Percentiles rank a stretch among this genome's conserved stretches.
These are phyloP conservation scores for Anastatus disparis DNA, from an alignment of 1,140 invertebrate genomes.

Conservation along the genomic window DNA sequence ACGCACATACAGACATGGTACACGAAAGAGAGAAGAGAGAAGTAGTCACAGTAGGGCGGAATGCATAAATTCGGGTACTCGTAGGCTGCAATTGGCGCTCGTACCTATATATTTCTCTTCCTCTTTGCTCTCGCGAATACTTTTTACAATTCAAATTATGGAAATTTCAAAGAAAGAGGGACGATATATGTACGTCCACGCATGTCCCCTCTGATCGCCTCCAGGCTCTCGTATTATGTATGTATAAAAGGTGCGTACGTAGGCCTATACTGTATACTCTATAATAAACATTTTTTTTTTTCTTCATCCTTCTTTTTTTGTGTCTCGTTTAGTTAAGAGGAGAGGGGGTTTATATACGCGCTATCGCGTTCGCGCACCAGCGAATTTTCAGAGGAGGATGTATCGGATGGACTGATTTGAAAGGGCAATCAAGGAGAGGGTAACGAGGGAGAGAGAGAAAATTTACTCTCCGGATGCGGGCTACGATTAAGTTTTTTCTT, in stretches of 20 bases:
- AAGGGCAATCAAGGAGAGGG: slow-evolving; percentile 16
- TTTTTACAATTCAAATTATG: slow-evolving; percentile 41
- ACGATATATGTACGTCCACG: too few relatives aligned
- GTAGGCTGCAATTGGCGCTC: slow-evolving; percentile 31
- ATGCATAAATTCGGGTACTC: slow-evolving; percentile 29
- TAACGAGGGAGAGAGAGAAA: not conserved
- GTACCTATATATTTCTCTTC: too few relatives aligned
- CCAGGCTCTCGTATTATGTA: too few relatives aligned
- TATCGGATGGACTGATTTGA: slow-evolving; percentile 9
- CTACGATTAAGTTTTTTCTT: slow-evolving; percentile 15
- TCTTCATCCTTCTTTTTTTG: not conserved
- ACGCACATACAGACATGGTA: not conserved
- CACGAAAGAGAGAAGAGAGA: not conserved
- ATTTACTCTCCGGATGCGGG: slow-evolving; percentile 3
- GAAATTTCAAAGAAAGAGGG: too few relatives aligned
- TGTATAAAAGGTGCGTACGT: too few relatives aligned
- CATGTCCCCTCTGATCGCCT: too few relatives aligned
- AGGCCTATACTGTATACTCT: too few relatives aligned
- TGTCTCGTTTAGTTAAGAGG: not conserved
- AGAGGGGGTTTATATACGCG: not conserved
- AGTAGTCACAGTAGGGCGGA: slow-evolving; percentile 5
- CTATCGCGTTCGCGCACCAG: slow-evolving; percentile 27
- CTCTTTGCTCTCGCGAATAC: too few relatives aligned
- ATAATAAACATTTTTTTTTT: too few relatives aligned
- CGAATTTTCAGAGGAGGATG: slow-evolving; percentile 2